Base-by-base conservation (phyloP, 2,113 vertebrate species). In the Poeciliopsis retropinna region DNA sequence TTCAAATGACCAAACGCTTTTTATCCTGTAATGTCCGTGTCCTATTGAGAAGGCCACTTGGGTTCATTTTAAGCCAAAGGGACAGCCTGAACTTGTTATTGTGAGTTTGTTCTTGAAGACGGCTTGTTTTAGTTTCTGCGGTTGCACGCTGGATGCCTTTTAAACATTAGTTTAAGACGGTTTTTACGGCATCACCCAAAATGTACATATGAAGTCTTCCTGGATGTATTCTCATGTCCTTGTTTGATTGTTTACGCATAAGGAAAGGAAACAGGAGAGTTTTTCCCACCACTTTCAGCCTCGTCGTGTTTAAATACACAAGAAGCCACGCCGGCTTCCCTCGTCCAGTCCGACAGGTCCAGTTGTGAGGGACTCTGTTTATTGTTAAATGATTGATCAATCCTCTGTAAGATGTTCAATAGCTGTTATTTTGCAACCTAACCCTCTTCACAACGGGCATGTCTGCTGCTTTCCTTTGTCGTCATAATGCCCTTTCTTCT, bases 151-250 rank as follows among this genome's bases (percentile, higher is more conserved):
- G 39, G 62, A 70, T 47, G 66, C 66, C 54, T 47, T 7, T 70
- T 15, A 9, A 66, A 60, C 60, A 30, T 27, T 41, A 8, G 4
- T 41, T 6, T 14, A 14, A 28, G 51, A 57, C 70, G 22, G 47
- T 67, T 4, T 14, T 71, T 47, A 68, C 57, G 70, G 15, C 64
- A 79, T 37, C 74, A 60, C 67, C 61, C 71, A 71, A 29, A 71
- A 34, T 69, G 19, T 67, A 68, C 61, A 75, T 62, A 72, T 11
- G 32, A 31, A 73, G 41, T 13, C 9, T 9, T 22, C 28, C 13
- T 17, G 31, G 34, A 31, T 60, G 9, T 73, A 25, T 47, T 31
- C 12, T 66, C 22, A 32, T 30, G 25, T 79, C 51, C 57, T 62
- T 70, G 29, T 76, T 76, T 32, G 44, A 44, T 15, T 14, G 34